phyloP scores from a whole-genome alignment of 1,140 invertebrate species.

The Lordiphosa stackelbergi region DNA sequence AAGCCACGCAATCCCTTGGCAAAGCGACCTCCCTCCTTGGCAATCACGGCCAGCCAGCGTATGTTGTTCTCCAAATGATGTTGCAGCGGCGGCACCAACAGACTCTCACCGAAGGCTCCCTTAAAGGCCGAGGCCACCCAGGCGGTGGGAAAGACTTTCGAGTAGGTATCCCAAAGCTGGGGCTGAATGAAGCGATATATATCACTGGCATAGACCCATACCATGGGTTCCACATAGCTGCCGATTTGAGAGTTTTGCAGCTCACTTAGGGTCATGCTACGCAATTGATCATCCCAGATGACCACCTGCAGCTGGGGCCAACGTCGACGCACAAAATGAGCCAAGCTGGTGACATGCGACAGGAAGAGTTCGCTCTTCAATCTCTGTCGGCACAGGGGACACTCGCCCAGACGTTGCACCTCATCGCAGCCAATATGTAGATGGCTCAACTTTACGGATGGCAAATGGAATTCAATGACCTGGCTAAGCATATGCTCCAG shows the following conservation, averaged over 20 bases:
- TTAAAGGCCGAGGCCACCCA: constrained; percentile 84
- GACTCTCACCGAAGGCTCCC: constrained; percentile 87
- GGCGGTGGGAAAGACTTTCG: constrained; percentile 88
- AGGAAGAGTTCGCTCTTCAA: constrained; percentile 83
- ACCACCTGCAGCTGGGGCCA: constrained; percentile 85
- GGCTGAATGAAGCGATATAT: constrained; percentile 79
- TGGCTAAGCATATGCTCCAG: constrained; percentile 90
- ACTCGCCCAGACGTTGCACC: constrained; percentile 90
- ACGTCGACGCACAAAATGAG: constrained; percentile 81
- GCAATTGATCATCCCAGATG: constrained; percentile 97
- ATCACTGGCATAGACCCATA: constrained; percentile 87
- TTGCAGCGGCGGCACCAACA: constrained; percentile 83
- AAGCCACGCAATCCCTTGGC: constrained; percentile 82
- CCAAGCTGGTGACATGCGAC: constrained; percentile 83
- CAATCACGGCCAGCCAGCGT: constrained; percentile 83
- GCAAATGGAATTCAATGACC: constrained; percentile 79
- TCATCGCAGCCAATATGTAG: constrained; percentile 91
- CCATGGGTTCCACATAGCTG: constrained; percentile 89
- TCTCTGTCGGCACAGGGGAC: constrained; percentile 83
- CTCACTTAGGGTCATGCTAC: constrained; percentile 83
- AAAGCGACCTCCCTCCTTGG: constrained; percentile 77
- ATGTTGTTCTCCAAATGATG: constrained; percentile 86
- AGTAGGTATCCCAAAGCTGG: constrained; percentile 87
- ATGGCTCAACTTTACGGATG: constrained; percentile 81
- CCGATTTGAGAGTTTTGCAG: constrained; percentile 85